Evolutionary conservation across 2,888 invertebrate species (phyloP), one percentile per base, ranked within the genome.

Genomic region (Andrena bucephala): DNA sequence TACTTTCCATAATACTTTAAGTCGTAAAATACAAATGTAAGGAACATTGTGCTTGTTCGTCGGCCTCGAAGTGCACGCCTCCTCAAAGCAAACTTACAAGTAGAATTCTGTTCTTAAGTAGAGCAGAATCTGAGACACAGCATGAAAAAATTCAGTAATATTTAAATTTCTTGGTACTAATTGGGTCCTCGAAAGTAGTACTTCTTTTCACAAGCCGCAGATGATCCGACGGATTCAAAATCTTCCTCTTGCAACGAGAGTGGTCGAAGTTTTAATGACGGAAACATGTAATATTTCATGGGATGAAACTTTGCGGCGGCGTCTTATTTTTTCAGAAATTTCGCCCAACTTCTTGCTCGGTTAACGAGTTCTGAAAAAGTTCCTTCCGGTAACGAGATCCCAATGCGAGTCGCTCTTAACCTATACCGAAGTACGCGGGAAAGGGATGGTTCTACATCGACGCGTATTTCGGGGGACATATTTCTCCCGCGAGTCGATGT

Each of bases 241-340:
- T 48, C 31, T 24, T 50, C 29, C 52, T 59, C 16, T 13, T 1
- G n/a, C 54, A n/a, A 13, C 50, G 20, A 27, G 7, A 16, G 10
- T 20, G 54, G 66, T 79, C 74, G 78, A 79, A 81, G 57, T 81
- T 81, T 79, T 80, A 81, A 81, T 54, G 79, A 79, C 69, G 63
- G 48, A 54, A 70, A 48, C 52, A 59, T 65, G 67, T 71, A 67
- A 71, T 50, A 67, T 48, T 77, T 71, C 48, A 33, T 13, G 67
- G 60, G 77, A 67, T 66, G 52, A 50, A 79, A 79, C 62, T 66
- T 78, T 6, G 48, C 42, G 20, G 52, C 10, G 60, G 70, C 54
- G 36, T 69, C 69, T 76, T 76, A 69, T 79, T 79, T 79, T 42
- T 76, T 65, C 69, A 36, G 52, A 70, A 70, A 77, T 80, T 77